Evolutionary conservation across 2,113 vertebrate species (phyloP).

Genomic region (Ameiurus melas): DNA sequence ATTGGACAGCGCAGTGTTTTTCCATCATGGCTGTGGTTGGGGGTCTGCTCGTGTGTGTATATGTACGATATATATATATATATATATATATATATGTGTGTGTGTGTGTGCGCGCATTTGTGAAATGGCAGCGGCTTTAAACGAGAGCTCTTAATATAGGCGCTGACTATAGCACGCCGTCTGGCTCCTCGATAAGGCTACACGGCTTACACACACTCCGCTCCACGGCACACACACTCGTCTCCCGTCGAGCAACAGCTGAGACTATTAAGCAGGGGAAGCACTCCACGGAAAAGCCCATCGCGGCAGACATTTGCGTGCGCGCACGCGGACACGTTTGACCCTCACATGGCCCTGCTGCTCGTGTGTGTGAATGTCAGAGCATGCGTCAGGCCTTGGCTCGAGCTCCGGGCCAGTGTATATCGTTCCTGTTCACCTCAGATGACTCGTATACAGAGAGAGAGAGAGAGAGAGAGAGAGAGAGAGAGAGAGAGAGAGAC

Average conservation of each 20-base stretch:
- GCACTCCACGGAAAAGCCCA: slow-evolving; percentile 23
- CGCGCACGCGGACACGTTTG: slow-evolving; percentile 4
- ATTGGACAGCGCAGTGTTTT: slow-evolving; percentile 13
- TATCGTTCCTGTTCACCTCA: slow-evolving; percentile 47
- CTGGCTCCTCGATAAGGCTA: slow-evolving; percentile 37
- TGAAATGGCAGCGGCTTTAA: slow-evolving; percentile 7
- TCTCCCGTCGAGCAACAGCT: slow-evolving; percentile 39
- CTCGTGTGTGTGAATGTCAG: slow-evolving; percentile 29
- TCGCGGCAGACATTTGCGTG: slow-evolving; percentile 8
- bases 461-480: slow-evolving; percentile 4
- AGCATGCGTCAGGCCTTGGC: slow-evolving; percentile 26
- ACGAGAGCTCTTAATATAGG: slow-evolving; percentile 36
- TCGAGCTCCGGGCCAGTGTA: slow-evolving; percentile 14
- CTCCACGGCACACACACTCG: slow-evolving; percentile 5
- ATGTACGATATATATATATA: too few relatives aligned
- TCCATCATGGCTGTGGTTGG: slow-evolving; percentile 2
- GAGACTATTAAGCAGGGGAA: slow-evolving; percentile 40
- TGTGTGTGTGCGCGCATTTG: neutral
- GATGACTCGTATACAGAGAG: slow-evolving; percentile 38
- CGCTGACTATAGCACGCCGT: slow-evolving; percentile 24
- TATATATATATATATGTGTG: too few relatives aligned
- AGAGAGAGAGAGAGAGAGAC: neutral
- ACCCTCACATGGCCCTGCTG: slow-evolving; percentile 34
- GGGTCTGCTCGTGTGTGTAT: slow-evolving; percentile 13
- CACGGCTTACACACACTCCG: slow-evolving; percentile 25